Conservation (phyloP, 2,797 vertebrate species). For the Sternarchorhynchus goeldii region DNA sequence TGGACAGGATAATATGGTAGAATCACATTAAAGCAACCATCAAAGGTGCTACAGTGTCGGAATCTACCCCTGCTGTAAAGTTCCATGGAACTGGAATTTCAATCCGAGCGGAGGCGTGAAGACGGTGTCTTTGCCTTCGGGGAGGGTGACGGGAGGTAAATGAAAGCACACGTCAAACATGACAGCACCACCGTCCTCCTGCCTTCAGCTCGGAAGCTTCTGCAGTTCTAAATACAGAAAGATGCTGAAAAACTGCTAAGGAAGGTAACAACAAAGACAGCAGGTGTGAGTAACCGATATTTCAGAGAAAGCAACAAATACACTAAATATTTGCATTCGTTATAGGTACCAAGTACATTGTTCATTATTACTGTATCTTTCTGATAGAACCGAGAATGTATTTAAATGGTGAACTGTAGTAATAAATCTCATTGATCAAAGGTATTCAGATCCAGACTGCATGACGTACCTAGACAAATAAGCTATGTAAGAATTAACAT, state of each 20-base stretch:
- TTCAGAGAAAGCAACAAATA: neutral
- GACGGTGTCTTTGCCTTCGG: neutral
- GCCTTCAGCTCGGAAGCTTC: neutral
- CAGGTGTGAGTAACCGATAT: neutral
- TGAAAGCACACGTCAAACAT: neutral
- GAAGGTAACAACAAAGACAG: neutral
- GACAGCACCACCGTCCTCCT: neutral
- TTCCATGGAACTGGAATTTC: conserved; percentile 20
- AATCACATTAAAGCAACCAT: conserved; percentile 24
- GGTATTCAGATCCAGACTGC: neutral
- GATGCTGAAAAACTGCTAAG: neutral
- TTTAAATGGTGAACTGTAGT: neutral
- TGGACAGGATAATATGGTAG: conserved; percentile 18
- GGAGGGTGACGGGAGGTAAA: neutral
- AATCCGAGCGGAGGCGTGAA: conserved; percentile 14
- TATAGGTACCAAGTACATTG: neutral
- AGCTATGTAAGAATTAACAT: too few species aligned
- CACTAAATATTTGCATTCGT: too few species aligned
- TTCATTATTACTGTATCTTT: neutral
- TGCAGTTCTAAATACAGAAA: neutral
- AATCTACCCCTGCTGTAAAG: conserved; percentile 9
- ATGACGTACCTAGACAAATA: too few species aligned
- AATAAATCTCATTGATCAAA: neutral
- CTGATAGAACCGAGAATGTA: neutral
- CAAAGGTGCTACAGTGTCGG: conserved; percentile 1